Percentiles rank a stretch among this genome's conserved stretches.
Evolutionary conservation across 1,140 invertebrate genomes (phyloP).

Genomic region (Whitmania pigra): DNA sequence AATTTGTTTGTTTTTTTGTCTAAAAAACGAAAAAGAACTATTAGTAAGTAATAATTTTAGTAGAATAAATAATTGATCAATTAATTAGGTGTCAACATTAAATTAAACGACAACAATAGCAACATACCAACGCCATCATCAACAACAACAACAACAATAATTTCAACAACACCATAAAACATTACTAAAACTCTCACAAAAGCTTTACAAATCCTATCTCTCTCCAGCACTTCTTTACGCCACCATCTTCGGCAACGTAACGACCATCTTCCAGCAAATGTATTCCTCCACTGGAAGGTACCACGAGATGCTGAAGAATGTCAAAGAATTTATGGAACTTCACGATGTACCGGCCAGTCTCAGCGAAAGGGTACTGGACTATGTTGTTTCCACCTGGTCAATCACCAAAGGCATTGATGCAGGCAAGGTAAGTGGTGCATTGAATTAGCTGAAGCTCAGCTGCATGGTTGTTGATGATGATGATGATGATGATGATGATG

Average conservation of each 20-base stretch:
- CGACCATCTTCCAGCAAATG: conserved; percentile 99
- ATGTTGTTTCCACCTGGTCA: conserved; percentile 98
- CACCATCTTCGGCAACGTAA: conserved; percentile 97
- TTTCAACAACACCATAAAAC: not conserved
- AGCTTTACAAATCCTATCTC: not conserved
- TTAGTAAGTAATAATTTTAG: no score
- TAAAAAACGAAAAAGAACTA: no score
- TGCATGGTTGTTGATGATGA: no score
- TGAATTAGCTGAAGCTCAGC: not conserved
- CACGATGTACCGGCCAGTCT: conserved; percentile 97
- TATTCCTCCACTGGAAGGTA: conserved; percentile 84
- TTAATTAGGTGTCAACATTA: not conserved
- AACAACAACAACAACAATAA: not conserved
- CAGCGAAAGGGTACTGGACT: conserved; percentile 97
- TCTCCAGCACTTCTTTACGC: conserved; percentile 77
- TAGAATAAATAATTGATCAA: not conserved
- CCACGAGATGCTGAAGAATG: conserved; percentile 99
- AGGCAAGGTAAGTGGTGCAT: conserved; percentile 54
- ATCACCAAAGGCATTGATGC: conserved; percentile 99
- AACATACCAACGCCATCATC: not conserved
- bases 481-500: no score
- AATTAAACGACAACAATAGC: not conserved
- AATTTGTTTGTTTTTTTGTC: no score
- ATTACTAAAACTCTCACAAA: not conserved
- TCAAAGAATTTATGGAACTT: conserved; percentile 98